Base-by-base conservation (phyloP, 37 sponge, comb jelly and placozoan genomes). In the Spongilla lacustris region DNA sequence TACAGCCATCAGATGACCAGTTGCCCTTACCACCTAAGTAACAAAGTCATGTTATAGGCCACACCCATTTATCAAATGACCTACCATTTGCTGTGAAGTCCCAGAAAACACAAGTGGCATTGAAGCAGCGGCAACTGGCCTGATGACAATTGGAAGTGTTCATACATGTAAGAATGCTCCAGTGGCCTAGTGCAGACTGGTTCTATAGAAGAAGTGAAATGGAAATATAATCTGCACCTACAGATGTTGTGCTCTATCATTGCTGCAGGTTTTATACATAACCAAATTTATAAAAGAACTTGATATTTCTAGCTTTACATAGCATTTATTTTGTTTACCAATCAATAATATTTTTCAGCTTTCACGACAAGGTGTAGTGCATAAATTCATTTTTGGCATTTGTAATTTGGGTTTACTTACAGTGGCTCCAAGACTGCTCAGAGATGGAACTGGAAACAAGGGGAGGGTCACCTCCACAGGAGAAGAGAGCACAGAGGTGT, bases 41-140 rank as follows among this genome's bases (percentile, higher is more conserved):
- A 81, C 4, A 36, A 26, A 9, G 5, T 75, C 35, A 6, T n/a
- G n/a, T n/a, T n/a, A 73, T 12, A 34, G 28, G 17, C 30, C 73
- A 33, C 30, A 6, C 4, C 30, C 26, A 73, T 21, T 17, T 9
- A 22, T 73, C 28, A 23, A 1, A 13, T 34, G 32, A 49, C 37
- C 49, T 72, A 81, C 73, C 74, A 38, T 46, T 66, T 34, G 68
- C 79, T 31, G 69, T 78, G 31, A 91, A 91, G 72, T 86, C 82
- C 87, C 86, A 91, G 17, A 84, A 86, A n/a, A 86, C 91, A 83
- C 91, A 91, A 0, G 69, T 50, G 12, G 83, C 83, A 29, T 83
- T 25, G 19, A 77, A 88, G 50, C 70, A 88, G 13, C 73, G 31
- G 27, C 31, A 72, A 24, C 29, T 33, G 17, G 73, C 27, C 10